Conservation (phyloP, 1,140 invertebrate species). For the Ostrea edulis region DNA sequence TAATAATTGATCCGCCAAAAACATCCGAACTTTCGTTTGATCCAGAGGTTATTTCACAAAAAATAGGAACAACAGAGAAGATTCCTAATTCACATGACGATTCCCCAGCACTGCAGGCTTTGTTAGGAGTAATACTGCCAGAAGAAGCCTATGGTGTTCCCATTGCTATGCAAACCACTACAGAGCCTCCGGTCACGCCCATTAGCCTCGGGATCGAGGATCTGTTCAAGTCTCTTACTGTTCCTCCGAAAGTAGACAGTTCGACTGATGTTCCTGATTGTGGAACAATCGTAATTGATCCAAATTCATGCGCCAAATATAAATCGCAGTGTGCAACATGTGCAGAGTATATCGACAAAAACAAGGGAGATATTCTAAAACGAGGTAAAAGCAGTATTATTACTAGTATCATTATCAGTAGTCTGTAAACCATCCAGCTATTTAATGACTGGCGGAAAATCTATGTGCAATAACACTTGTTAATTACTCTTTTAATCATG, state of each 20-base stretch:
- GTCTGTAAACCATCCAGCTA: too few species aligned
- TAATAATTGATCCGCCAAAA: background rate
- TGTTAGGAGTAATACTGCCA: background rate
- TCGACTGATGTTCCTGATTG: background rate
- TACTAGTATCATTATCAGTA: too few species aligned
- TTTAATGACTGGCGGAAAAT: too few species aligned
- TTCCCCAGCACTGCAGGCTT: background rate
- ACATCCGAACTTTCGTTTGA: slow-evolving; percentile 10
- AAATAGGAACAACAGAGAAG: background rate
- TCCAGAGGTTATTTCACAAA: slow-evolving; percentile 18
- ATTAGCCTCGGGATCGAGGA: background rate
- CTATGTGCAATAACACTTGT: too few species aligned
- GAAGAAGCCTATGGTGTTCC: background rate
- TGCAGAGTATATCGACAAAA: slow-evolving; percentile 29
- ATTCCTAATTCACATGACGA: background rate
- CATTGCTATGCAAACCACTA: background rate
- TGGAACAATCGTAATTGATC: slow-evolving; percentile 26
- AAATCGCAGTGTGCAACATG: slow-evolving; percentile 8
- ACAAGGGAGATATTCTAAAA: slow-evolving; percentile 34
- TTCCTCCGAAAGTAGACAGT: background rate
- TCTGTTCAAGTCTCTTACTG: background rate
- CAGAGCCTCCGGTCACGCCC: background rate
- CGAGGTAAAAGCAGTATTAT: background rate
- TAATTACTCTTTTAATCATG: too few species aligned
- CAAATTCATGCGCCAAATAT: background rate